Conservation (phyloP, 30 jellyfish, hydroid and myxozoan species). For the Haliclystus octoradiatus region DNA sequence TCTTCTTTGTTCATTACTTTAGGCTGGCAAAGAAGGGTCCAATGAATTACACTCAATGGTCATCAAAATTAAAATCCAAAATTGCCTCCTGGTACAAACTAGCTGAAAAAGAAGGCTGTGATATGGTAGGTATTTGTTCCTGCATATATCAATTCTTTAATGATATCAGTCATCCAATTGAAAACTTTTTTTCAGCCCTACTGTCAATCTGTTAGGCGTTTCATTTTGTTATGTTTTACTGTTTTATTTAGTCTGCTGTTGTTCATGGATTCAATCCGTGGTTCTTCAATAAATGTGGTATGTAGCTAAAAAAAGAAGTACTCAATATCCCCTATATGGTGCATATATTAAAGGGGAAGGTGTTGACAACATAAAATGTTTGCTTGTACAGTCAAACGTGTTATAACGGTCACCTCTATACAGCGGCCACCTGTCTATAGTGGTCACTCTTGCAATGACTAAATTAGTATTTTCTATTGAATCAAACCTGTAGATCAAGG, state of each 20-base stretch:
- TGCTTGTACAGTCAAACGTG: too few species aligned
- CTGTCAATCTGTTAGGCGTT: neutral
- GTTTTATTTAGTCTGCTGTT: conserved; percentile 47
- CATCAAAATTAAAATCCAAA: conserved; percentile 28
- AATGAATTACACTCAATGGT: conserved; percentile 50
- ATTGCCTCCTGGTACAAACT: conserved; percentile 57
- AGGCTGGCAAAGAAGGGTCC: conserved; percentile 37
- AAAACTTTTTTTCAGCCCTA: too few species aligned
- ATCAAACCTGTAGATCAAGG: too few species aligned
- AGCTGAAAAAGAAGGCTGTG: conserved; percentile 53
- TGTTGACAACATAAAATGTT: too few species aligned
- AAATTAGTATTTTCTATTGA: too few species aligned
- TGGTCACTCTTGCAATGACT: too few species aligned
- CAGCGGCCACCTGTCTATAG: too few species aligned
- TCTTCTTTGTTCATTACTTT: neutral
- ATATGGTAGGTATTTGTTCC: conserved; percentile 28
- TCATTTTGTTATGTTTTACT: neutral
- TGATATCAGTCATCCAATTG: too few species aligned
- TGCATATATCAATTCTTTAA: neutral
- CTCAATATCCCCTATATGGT: too few species aligned
- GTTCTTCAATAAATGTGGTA: conserved; percentile 46
- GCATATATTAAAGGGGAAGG: too few species aligned
- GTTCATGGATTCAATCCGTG: conserved; percentile 50
- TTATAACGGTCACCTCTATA: too few species aligned
- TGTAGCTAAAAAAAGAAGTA: neutral